Evolutionary conservation across 2,797 vertebrate genomes (phyloP), one percentile per base, ranked within the genome.

Genomic region (Meriones psammophilus): DNA sequence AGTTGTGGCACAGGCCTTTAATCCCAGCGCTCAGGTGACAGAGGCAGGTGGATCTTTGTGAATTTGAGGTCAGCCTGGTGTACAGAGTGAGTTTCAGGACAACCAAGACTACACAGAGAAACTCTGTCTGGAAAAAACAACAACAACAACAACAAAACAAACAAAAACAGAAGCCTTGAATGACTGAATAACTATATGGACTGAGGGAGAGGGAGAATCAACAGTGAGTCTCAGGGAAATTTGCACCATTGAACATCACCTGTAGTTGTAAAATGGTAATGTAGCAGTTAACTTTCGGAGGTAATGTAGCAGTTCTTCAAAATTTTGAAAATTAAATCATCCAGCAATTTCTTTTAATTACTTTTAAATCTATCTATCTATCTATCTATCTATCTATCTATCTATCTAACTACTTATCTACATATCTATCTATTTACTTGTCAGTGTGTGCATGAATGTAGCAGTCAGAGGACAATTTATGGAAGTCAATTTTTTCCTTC

Each of bases 201-300:
- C 62, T 86, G 24, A 87, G 30, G 46, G 36, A 96, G 68, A 79
- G 5, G 62, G 58, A 36, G 69, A 94, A 78, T 86, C 73, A 89
- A 93, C 39, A 91, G 79, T 28, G 80, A 92, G 5, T 74, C 58
- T 14, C 33, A 33, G 74, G 73, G 64, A 89, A 88, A 87, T 87
- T 30, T 74, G 58, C 18, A 93, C n/a, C 69, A 33, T 66, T 42
- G 39, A 17, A 60, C 18, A 39, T 42, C 46, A 46, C 42, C 87
- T 33, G 22, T 64, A 60, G 36, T 76, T 77, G 28, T 73, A 89
- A 95, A 86, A 89, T n/a, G 36, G 28, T 88, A 50, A 50, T 50
- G 50, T 50, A 50, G 10, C 69, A 24, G 39, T 66, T 89, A 86
- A 73, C 50, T 89, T 81, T 83, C 20, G 36, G 54, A 89, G 94